Base-by-base conservation (phyloP, 2,113 vertebrate species). In the Lichenostomus cassidix region DNA sequence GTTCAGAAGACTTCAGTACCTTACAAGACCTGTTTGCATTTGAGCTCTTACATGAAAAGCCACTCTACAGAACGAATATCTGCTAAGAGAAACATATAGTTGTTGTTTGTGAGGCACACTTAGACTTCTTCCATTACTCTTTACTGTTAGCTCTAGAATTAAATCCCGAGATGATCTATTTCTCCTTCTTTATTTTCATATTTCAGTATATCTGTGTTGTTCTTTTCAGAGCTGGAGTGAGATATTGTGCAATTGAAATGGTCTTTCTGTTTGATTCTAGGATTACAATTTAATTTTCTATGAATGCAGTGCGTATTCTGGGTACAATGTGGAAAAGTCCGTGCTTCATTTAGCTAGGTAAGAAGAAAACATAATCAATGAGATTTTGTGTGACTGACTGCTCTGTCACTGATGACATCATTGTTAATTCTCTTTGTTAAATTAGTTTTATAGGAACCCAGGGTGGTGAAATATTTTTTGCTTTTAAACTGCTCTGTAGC, bases 291-390 rank as follows among this genome's bases (percentile, higher is more conserved):
- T 99, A 91, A 98, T 99, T 94, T 99, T 99, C 97, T 99, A 97
- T 29, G 99, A 99, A 96, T 99, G 98, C 98, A 99, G 99, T 27
- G 99, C 99, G 44, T 98, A 91, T 94, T 99, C 98, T 0, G 98
- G 98, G 41, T 97, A 97, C 95, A 99, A 99, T 44, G 97, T 98
- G 62, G 97, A 95, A 3, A 97, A 98, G 79, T 98, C 99, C 5
- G 94, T 99, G 76, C 97, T 98, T 39, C 98, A 99, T 70, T 97
- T 99, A 68, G 98, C 99, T 95, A 98, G 98, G 99, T 99, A 98
- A 98, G 97, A 88, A 47, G n/a, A 60, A 93, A 76, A 76, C 12
- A 50, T 16, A 23, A 9, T 21, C 7, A 55, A 4, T 15, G 23
- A 74, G 14, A 37, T 74, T 21, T 8, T 46, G 24, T 1, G 1